These are phyloP conservation scores for Coturnix japonica DNA, from an alignment of 2,113 vertebrate genomes.

Conservation along the genomic window DNA sequence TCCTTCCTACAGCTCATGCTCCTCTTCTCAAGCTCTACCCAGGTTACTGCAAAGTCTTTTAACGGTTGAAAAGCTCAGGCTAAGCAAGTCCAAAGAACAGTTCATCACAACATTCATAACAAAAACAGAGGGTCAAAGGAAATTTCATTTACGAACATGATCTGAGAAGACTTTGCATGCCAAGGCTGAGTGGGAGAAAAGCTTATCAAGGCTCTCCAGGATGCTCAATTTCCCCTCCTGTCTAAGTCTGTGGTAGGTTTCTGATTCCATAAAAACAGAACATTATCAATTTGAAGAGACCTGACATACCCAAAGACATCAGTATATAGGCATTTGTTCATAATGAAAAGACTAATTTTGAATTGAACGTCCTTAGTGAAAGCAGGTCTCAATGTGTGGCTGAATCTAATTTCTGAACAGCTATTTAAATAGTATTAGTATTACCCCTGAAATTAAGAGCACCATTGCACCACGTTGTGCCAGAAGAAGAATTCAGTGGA, in stretches of 20 bases:
- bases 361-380: accelerated
- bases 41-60: not conserved
- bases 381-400: not conserved
- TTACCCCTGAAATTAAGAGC: not conserved
- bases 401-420: not conserved
- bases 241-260: not conserved
- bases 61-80: not conserved
- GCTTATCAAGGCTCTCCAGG: not conserved
- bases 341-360: not conserved
- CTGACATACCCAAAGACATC: not conserved
- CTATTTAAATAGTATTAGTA: not conserved
- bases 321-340: not conserved
- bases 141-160: not conserved
- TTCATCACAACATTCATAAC: not conserved
- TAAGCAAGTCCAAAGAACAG: not conserved
- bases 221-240: not conserved
- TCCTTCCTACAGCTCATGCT: not conserved
- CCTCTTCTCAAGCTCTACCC: not conserved
- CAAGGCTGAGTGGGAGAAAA: constrained; percentile 31
- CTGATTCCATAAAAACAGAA: not conserved
- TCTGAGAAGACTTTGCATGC: not conserved
- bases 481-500: not conserved
- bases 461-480: not conserved
- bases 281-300: not conserved
- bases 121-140: constrained; percentile 17